These are phyloP conservation scores for Pantala flavescens DNA, from an alignment of 1,140 invertebrate genomes.

Conservation along the genomic window DNA sequence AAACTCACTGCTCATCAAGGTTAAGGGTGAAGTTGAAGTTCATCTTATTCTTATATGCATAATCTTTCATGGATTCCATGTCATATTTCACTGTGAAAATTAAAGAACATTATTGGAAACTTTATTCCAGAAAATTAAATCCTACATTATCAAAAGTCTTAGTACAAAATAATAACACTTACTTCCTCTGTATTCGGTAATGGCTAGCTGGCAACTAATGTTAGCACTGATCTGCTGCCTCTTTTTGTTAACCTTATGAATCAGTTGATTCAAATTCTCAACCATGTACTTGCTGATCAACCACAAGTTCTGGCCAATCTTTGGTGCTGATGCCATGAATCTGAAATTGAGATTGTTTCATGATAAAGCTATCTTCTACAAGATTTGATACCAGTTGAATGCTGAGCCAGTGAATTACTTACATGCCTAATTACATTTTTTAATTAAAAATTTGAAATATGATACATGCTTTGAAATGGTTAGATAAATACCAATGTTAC, in stretches of 20 bases:
- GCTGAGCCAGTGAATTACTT: too few relatives aligned
- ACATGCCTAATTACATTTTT: too few relatives aligned
- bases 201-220: slow-evolving; percentile 54
- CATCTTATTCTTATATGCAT: slow-evolving; percentile 39
- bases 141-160: slow-evolving; percentile 13
- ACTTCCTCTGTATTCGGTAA: slow-evolving; percentile 52
- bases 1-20: slow-evolving; percentile 41
- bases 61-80: slow-evolving; percentile 32
- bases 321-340: slow-evolving; percentile 46
- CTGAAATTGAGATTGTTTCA: slow-evolving; percentile 33
- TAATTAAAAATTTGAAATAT: too few relatives aligned
- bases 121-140: not conserved
- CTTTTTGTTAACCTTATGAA: slow-evolving; percentile 39
- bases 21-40: slow-evolving; percentile 58
- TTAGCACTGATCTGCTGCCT: slow-evolving; percentile 44
- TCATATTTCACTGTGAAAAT: slow-evolving; percentile 35
- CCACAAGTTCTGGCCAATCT: slow-evolving; percentile 41
- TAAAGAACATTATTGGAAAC: slow-evolving; percentile 12
- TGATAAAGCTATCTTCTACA: too few relatives aligned
- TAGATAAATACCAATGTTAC: too few relatives aligned
- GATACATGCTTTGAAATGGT: too few relatives aligned
- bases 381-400: too few relatives aligned
- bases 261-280: slow-evolving; percentile 37
- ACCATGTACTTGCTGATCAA: slow-evolving; percentile 44
- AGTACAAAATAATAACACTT: slow-evolving; percentile 29